Evolutionary conservation across 2,113 vertebrate genomes (phyloP).

Genomic region (Crotalus viridis): DNA sequence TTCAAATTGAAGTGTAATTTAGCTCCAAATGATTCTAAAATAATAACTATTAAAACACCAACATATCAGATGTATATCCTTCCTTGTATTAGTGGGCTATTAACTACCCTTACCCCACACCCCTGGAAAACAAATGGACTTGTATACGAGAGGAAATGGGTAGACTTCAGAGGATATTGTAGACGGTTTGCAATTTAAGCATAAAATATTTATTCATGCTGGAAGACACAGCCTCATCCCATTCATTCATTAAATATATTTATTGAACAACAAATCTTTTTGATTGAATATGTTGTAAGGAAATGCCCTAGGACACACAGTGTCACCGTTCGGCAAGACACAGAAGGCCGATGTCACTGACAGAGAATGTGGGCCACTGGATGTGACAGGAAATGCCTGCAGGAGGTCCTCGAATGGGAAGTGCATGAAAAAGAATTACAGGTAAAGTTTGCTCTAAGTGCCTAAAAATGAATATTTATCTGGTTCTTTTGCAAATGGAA

Average conservation of each 20-base stretch:
- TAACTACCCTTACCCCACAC: not conserved
- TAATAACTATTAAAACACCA: not conserved
- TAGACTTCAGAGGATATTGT: conserved; percentile 9
- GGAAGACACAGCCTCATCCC: conserved; percentile 20
- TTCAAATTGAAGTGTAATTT: conserved; percentile 25
- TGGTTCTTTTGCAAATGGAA: conserved; percentile 23
- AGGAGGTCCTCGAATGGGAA: conserved; percentile 28
- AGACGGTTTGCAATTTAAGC: conserved; percentile 31
- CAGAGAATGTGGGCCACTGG: conserved; percentile 12
- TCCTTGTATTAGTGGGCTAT: not conserved
- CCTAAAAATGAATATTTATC: conserved; percentile 34
- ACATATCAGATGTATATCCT: not conserved
- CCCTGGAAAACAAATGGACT: too few relatives aligned
- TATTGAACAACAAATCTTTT: conserved; percentile 31
- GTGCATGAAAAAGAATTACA: conserved; percentile 36
- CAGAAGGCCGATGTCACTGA: conserved; percentile 26
- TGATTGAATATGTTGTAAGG: conserved; percentile 28
- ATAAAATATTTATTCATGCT: conserved; percentile 39
- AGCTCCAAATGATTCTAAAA: conserved; percentile 19
- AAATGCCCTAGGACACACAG: conserved; percentile 28
- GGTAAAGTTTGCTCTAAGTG: conserved; percentile 37
- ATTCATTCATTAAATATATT: conserved; percentile 37
- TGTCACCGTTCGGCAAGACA: conserved; percentile 19
- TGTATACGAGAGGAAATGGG: not conserved
- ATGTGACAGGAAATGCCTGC: conserved; percentile 26